Percentiles rank a stretch among this genome's conserved stretches.
Conservation (phyloP, 37 sponge, comb jelly and placozoan genomes). For the Eunapius fragilis region DNA sequence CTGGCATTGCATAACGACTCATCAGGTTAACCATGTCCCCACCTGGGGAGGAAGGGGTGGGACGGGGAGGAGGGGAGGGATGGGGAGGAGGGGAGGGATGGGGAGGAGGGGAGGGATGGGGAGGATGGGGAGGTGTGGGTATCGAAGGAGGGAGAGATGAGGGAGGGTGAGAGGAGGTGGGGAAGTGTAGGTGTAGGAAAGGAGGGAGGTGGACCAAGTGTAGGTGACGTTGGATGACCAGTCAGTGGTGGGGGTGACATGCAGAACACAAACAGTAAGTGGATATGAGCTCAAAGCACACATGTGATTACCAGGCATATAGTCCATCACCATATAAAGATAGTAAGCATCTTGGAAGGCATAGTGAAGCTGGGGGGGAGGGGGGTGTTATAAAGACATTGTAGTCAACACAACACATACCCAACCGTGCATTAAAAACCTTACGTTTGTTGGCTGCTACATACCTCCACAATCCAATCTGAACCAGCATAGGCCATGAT, state of each 20-base stretch:
- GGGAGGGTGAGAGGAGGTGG: no score
- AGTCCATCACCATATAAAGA: constrained; percentile 99
- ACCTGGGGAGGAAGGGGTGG: constrained; percentile 25
- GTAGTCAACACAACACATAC: not conserved
- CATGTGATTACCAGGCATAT: constrained; percentile 80
- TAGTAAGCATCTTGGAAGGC: constrained; percentile 92
- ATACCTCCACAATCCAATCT: constrained; percentile 91
- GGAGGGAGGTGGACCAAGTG: no score
- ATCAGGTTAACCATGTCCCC: constrained; percentile 96
- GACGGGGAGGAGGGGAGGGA: no score
- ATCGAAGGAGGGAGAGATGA: no score
- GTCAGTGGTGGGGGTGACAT: no score
- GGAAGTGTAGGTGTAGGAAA: no score
- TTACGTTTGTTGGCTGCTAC: not conserved
- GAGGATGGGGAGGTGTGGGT: no score
- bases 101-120: no score
- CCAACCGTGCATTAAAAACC: not conserved
- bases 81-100: no score
- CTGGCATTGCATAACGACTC: constrained; percentile 92
- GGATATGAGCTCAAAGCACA: no score
- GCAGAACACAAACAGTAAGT: no score
- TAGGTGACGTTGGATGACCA: no score
- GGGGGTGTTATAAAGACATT: not conserved
- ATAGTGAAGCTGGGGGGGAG: constrained; percentile 71
- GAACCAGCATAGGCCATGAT: constrained; percentile 94